phyloP scores from a whole-genome alignment of 2,797 vertebrate species.

The Acrossocheilus fasciatus region DNA sequence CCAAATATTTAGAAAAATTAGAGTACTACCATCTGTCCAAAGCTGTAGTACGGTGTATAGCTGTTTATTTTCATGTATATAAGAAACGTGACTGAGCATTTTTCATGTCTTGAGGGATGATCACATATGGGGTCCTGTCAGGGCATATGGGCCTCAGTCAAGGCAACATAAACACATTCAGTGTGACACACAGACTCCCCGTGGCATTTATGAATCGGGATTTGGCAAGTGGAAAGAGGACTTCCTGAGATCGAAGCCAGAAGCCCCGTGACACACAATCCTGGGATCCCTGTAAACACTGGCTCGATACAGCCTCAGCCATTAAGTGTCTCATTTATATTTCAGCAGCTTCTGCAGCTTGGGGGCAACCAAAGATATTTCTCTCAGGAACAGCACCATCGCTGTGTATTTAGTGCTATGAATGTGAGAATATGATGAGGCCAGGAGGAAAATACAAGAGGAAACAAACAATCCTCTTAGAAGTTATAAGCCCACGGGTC shows the following conservation, averaged over 20 bases:
- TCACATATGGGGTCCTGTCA: neutral
- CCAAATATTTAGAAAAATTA: conserved; percentile 30
- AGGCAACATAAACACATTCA: conserved; percentile 10
- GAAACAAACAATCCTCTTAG: conserved; percentile 42
- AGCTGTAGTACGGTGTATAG: conserved; percentile 13
- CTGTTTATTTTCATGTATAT: conserved; percentile 4
- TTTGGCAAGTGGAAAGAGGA: conserved; percentile 38
- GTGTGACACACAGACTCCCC: conserved; percentile 19
- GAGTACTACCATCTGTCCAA: conserved; percentile 42
- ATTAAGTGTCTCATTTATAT: conserved; percentile 67
- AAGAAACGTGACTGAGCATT: neutral
- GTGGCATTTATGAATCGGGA: conserved; percentile 52
- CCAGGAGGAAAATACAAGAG: conserved; percentile 4
- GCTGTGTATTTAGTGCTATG: conserved; percentile 44
- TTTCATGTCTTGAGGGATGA: conserved; percentile 18
- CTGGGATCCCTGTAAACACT: conserved; percentile 62
- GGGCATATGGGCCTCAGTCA: neutral
- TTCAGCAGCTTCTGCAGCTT: conserved; percentile 61
- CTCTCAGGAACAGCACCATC: conserved; percentile 47
- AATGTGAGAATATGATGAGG: conserved; percentile 52
- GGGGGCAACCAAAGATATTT: conserved; percentile 54
- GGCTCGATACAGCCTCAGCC: conserved; percentile 61
- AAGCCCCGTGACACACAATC: conserved; percentile 52
- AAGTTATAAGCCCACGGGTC: conserved; percentile 8
- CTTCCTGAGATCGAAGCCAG: conserved; percentile 58